Evolutionary conservation across 2,888 invertebrate genomes (phyloP).

Genomic region (Anthophora plumipes): DNA sequence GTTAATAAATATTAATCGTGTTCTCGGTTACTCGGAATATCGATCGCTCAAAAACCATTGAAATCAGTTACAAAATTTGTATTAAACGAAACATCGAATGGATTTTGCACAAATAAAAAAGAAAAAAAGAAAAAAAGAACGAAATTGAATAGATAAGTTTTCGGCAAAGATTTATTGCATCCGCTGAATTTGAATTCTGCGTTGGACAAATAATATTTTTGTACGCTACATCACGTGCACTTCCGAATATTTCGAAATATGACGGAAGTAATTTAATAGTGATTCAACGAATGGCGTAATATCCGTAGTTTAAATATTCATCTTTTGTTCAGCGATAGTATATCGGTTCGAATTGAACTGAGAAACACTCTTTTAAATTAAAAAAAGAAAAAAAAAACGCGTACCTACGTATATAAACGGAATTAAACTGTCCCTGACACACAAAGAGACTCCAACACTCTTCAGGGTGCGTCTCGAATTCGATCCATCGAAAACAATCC

Average conservation of each 20-base stretch:
- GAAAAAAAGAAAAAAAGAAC: too few relatives aligned
- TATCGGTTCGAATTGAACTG: slow-evolving; percentile 6
- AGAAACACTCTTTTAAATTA: background rate
- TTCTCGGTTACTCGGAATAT: background rate
- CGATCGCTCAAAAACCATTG: too few relatives aligned
- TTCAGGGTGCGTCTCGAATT: background rate
- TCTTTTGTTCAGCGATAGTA: slow-evolving; percentile 45
- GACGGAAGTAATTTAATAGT: slow-evolving; percentile 62
- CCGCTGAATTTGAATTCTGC: background rate
- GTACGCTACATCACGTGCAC: slow-evolving; percentile 40
- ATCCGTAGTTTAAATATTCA: slow-evolving; percentile 50
- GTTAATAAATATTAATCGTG: slow-evolving; percentile 22
- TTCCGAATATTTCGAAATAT: slow-evolving; percentile 56
- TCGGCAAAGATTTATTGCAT: background rate
- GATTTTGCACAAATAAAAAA: background rate
- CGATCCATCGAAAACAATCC: slow-evolving; percentile 3
- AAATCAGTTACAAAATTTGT: background rate
- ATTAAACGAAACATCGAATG: background rate
- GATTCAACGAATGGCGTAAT: slow-evolving; percentile 62
- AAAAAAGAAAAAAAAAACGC: slow-evolving; percentile 4
- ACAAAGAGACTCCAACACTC: background rate
- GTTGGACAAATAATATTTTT: slow-evolving; percentile 17
- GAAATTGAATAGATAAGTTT: too few relatives aligned
- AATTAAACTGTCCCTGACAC: slow-evolving; percentile 13
- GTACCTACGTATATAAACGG: background rate